Conservation (phyloP, 2,797 vertebrate species). For the Ceyx erithaca region DNA sequence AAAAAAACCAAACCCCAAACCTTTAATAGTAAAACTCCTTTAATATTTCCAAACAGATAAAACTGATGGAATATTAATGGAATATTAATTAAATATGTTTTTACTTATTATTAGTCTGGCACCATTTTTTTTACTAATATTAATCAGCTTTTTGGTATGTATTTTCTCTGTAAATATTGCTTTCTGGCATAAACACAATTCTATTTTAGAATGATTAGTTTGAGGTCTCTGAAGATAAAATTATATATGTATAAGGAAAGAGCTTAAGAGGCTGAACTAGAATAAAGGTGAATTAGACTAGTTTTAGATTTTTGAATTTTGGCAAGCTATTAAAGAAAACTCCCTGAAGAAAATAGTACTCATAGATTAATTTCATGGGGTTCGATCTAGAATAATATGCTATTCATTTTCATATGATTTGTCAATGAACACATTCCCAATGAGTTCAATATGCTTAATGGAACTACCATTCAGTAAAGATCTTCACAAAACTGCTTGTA, state of each 20-base stretch:
- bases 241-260: background rate
- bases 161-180: constrained; percentile 68
- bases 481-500: background rate
- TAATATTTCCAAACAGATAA: constrained; percentile 55
- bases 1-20: background rate
- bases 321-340: background rate
- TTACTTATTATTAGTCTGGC: constrained; percentile 71
- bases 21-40: constrained; percentile 50
- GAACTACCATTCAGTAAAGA: background rate
- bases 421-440: background rate
- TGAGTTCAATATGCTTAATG: background rate
- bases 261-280: background rate
- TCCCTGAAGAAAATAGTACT: background rate
- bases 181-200: constrained; percentile 69
- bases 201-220: constrained; percentile 75
- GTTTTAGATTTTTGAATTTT: background rate
- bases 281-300: background rate
- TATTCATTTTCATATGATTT: background rate
- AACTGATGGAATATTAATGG: constrained; percentile 59
- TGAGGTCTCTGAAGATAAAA: constrained; percentile 63
- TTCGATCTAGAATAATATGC: background rate
- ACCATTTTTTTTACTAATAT: constrained; percentile 72
- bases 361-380: background rate
- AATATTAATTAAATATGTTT: constrained; percentile 69
- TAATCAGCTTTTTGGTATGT: constrained; percentile 74